Evolutionary conservation across 2,113 vertebrate genomes (phyloP).

Genomic region (Ictidomys tridecemlineatus): DNA sequence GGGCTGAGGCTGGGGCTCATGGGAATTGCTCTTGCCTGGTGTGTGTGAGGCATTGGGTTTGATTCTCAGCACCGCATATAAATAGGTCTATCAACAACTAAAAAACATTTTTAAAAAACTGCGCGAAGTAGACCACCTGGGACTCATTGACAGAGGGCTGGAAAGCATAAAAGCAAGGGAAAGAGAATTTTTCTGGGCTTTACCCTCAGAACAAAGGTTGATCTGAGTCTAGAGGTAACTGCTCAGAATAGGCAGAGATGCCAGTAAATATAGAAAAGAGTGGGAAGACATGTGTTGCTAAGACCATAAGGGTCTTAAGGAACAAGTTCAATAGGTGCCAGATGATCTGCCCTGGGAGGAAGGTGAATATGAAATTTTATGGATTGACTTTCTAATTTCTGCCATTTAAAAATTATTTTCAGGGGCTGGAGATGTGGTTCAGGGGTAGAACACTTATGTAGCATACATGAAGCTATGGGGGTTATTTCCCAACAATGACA

Average conservation of each 20-base stretch:
- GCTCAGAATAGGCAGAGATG: constrained; percentile 19
- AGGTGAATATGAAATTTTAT: constrained; percentile 1
- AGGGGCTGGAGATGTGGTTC: no score
- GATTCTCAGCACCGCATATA: no score
- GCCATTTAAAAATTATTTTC: neutral
- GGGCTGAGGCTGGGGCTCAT: no score
- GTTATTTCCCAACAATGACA: no score
- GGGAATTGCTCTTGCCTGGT: no score
- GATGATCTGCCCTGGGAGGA: neutral
- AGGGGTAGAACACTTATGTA: neutral
- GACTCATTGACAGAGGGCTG: neutral
- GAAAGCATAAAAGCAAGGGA: neutral
- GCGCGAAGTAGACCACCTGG: neutral
- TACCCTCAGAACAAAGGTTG: neutral
- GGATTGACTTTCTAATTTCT: constrained; percentile 48
- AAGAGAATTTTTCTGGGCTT: neutral
- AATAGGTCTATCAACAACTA: no score
- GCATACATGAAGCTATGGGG: no score
- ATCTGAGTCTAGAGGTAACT: neutral
- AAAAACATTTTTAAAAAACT: neutral
- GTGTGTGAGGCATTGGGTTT: no score
- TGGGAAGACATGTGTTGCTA: neutral
- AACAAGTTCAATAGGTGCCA: neutral
- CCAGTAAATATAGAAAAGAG: neutral
- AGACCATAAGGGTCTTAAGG: neutral